Conservation (phyloP, 2,113 vertebrate genomes). For the Oreochromis aureus region DNA sequence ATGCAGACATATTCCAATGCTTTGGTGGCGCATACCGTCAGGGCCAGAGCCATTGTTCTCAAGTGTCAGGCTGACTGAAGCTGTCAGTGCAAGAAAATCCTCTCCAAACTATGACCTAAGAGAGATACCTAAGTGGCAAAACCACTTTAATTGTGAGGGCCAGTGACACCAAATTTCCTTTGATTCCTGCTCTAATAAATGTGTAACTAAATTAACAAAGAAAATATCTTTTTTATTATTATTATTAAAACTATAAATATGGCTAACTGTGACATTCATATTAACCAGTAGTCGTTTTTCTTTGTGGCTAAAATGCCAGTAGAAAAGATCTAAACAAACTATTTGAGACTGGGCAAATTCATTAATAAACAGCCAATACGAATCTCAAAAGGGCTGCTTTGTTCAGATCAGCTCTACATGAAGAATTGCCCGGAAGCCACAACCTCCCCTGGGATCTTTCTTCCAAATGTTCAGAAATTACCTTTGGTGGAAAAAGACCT, state of each 20-base stretch:
- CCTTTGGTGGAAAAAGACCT: conserved; percentile 49
- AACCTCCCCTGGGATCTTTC: conserved; percentile 37
- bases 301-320: not conserved
- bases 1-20: conserved; percentile 54
- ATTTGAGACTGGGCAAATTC: not conserved
- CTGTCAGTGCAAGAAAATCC: conserved; percentile 3
- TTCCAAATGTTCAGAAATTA: conserved; percentile 63
- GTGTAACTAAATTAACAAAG: not conserved
- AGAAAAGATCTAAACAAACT: not conserved
- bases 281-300: not conserved
- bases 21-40: conserved; percentile 18
- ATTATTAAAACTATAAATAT: not conserved
- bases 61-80: conserved; percentile 48
- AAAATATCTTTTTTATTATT: not conserved
- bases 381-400: conserved; percentile 4
- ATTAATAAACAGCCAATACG: not conserved
- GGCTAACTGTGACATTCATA: not conserved
- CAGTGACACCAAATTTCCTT: not conserved
- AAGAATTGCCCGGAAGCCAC: conserved; percentile 38
- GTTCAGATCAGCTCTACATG: conserved; percentile 34
- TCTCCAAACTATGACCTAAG: not conserved
- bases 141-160: not conserved
- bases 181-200: not conserved
- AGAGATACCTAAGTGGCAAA: not conserved
- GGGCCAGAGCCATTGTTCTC: not conserved